Evolutionary conservation across 2,888 invertebrate species (phyloP).

Genomic region (Lobophora halterata): DNA sequence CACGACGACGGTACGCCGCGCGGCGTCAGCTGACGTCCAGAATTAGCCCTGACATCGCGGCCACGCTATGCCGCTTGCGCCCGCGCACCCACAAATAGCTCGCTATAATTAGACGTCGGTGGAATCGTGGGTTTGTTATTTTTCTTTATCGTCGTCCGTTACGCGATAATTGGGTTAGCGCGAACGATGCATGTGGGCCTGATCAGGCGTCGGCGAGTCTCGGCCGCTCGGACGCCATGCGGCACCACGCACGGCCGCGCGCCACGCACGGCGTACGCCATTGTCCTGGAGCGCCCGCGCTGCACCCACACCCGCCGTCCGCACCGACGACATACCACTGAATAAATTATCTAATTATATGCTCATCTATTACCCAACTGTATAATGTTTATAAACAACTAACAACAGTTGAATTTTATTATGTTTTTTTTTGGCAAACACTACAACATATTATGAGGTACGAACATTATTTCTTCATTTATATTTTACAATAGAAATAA

Average conservation of each 20-base stretch:
- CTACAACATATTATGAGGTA: too few species aligned
- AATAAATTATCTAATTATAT: slow-evolving; percentile 24
- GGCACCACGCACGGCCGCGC: slow-evolving; percentile 45
- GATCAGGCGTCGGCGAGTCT: slow-evolving; percentile 77
- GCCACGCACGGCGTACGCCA: slow-evolving; percentile 41
- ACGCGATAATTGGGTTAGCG: slow-evolving; percentile 80
- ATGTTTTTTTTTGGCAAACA: too few species aligned
- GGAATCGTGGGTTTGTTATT: slow-evolving; percentile 82
- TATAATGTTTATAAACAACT: slow-evolving; percentile 18
- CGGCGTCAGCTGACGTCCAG: slow-evolving; percentile 78
- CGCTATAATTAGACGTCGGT: slow-evolving; percentile 77
- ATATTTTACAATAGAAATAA: too few species aligned
- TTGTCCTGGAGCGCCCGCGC: slow-evolving; percentile 50
- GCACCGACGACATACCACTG: slow-evolving; percentile 28
- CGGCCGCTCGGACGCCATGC: slow-evolving; percentile 48
- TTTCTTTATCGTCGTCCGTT: slow-evolving; percentile 79
- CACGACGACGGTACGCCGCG: slow-evolving; percentile 45
- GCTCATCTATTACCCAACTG: slow-evolving; percentile 12
- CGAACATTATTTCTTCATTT: too few species aligned
- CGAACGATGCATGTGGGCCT: slow-evolving; percentile 74
- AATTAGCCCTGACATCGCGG: slow-evolving; percentile 80
- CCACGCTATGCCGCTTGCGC: slow-evolving; percentile 78
- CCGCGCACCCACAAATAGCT: slow-evolving; percentile 78
- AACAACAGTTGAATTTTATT: too few species aligned
- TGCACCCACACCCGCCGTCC: slow-evolving; percentile 30